phyloP scores from a whole-genome alignment of 2,797 vertebrate species.

The Chelonia mydas region DNA sequence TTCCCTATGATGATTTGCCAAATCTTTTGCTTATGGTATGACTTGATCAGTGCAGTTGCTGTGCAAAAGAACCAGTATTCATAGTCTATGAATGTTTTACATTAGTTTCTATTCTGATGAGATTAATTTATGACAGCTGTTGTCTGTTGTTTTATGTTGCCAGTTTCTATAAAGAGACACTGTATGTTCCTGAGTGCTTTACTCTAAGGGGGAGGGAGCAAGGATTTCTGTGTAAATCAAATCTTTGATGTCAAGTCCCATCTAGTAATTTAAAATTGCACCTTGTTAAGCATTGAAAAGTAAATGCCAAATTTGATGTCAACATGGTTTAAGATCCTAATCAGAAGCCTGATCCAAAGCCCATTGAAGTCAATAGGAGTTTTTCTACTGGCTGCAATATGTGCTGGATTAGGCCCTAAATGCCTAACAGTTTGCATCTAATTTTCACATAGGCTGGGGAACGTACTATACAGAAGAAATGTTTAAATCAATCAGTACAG shows the following conservation, averaged over 20 bases:
- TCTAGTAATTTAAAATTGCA: accelerated
- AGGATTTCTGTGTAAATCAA: not conserved
- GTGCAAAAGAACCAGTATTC: constrained; percentile 21
- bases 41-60: constrained; percentile 47
- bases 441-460: not conserved
- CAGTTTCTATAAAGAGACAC: not conserved
- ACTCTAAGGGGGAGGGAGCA: accelerated
- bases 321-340: not conserved
- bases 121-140: constrained; percentile 18
- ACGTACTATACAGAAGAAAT: not conserved
- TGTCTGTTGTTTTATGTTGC: not conserved
- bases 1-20: constrained; percentile 24
- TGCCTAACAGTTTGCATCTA: not conserved
- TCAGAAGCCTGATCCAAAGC: not conserved
- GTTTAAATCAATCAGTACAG: not conserved
- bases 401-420: not conserved
- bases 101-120: constrained; percentile 31
- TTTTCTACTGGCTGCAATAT: not conserved
- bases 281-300: not conserved
- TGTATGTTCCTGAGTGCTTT: not conserved
- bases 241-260: not conserved
- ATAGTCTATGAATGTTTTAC: not conserved
- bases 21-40: constrained; percentile 36
- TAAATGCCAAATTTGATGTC: constrained; percentile 3
- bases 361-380: not conserved